Evolutionary conservation across 1,140 invertebrate genomes (phyloP), one percentile per base, ranked within the genome.

Genomic region (Bombyx mandarina): DNA sequence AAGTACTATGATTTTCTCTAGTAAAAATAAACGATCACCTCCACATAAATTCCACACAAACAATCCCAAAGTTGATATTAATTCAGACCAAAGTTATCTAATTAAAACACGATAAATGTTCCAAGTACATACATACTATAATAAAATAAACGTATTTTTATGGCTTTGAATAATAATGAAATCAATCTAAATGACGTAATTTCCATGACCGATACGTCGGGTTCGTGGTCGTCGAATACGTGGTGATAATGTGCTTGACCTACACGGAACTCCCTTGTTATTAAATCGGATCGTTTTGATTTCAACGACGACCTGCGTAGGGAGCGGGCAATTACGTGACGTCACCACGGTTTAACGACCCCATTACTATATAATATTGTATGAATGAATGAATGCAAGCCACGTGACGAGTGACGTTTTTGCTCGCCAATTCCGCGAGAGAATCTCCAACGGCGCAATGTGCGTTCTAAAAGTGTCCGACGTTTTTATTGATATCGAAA

Each of bases 241-340:
- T 56, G 64, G 56, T 73, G 75, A 77, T 84, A 82, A 84, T 73
- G 77, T 74, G 74, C 81, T 83, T 86, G 83, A 86, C 83, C 83
- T 86, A 85, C 74, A 81, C 72, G 75, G 78, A 71, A 69, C 72
- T 83, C 83, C 83, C 79, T 82, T 82, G 79, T 86, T 84, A 86
- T 80, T 82, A 86, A 82, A 82, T 79, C 77, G 72, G 73, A 35
- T 35, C 79, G 75, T 85, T 85, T 85, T 83, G 83, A 86, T 85
- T 84, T 78, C 72, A 78, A 82, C 69, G 62, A 66, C 73, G 76
- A 76, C 79, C 68, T 69, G 69, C 71, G 71, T 77, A 79, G 82
- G 83, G 81, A 82, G 71, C 79, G 73, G 77, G 82, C 82, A 83
- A 86, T 86, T 86, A 86, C 73, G 75, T 85, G 81, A 86, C 83